Evolutionary conservation across 2,113 vertebrate genomes (phyloP).

Genomic region (Myrmecobius fasciatus): DNA sequence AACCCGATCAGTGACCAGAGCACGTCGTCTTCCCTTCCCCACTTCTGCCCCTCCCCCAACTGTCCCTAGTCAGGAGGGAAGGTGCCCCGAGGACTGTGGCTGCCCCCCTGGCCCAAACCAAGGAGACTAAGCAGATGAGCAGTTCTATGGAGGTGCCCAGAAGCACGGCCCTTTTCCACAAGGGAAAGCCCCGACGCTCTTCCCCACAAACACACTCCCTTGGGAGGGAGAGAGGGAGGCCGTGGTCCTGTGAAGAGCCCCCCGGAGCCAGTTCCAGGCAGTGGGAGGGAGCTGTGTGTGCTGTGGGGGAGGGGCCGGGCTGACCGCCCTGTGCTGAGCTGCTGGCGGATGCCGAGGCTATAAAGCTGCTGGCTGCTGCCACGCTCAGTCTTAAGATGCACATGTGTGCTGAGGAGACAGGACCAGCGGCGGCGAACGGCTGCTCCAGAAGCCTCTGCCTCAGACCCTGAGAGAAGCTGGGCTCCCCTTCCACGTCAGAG

Average conservation of each 20-base stretch:
- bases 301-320: slow-evolving; percentile 79
- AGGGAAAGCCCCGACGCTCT: background rate
- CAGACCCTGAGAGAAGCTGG: rapidly evolving
- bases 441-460: slow-evolving; percentile 34
- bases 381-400: slow-evolving; percentile 66
- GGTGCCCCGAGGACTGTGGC: background rate
- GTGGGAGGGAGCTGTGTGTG: slow-evolving; percentile 58
- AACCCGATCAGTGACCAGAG: background rate
- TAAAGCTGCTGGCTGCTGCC: slow-evolving; percentile 75
- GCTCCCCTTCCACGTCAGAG: background rate
- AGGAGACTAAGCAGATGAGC: background rate
- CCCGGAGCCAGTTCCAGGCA: slow-evolving; percentile 43
- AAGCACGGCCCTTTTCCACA: background rate
- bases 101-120: background rate
- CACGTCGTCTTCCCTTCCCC: background rate
- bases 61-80: background rate
- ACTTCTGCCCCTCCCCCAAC: background rate
- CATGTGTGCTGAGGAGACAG: slow-evolving; percentile 75
- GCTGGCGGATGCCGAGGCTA: slow-evolving; percentile 52
- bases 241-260: slow-evolving; percentile 2
- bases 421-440: slow-evolving; percentile 31
- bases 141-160: background rate
- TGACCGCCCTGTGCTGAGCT: slow-evolving; percentile 11
- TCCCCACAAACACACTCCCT: background rate
- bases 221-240: background rate